Evolutionary conservation across 2,888 invertebrate species (phyloP).

Genomic region (Margaritifera margaritifera): DNA sequence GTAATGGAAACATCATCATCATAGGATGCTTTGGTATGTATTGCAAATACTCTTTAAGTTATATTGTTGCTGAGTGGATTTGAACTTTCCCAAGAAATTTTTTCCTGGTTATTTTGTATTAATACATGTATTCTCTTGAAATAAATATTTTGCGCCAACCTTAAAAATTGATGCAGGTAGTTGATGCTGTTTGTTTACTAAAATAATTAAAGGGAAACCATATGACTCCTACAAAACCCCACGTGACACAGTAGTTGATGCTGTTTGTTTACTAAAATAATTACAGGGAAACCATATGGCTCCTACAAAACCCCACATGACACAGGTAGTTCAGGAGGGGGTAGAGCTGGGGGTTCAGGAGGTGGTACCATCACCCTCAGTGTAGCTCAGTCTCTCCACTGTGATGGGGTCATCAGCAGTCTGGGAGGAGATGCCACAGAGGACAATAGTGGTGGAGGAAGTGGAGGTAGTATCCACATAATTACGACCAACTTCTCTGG

Average conservation of each 20-base stretch:
- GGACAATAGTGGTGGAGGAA: constrained; percentile 52
- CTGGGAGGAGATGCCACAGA: constrained; percentile 42
- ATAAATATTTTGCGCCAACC: no score
- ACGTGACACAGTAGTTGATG: constrained; percentile 14
- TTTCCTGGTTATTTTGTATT: no score
- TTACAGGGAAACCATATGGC: constrained; percentile 52
- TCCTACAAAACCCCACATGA: constrained; percentile 47
- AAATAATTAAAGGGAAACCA: constrained; percentile 39
- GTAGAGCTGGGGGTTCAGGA: constrained; percentile 41
- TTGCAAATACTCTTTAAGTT: neutral
- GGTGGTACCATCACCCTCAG: constrained; percentile 48
- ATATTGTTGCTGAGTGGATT: neutral
- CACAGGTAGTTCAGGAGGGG: constrained; percentile 55
- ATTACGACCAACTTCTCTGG: constrained; percentile 54
- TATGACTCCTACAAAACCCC: constrained; percentile 55
- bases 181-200: no score
- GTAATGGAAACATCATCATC: no score
- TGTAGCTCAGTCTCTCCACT: constrained; percentile 43
- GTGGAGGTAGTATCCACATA: constrained; percentile 55
- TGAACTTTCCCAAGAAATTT: neutral
- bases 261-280: neutral
- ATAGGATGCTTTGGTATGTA: no score
- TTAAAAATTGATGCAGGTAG: no score
- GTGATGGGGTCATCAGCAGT: constrained; percentile 53
- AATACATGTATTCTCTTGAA: no score